Evolutionary conservation across 2,888 invertebrate species (phyloP).

Genomic region (Meandrusa payeni): DNA sequence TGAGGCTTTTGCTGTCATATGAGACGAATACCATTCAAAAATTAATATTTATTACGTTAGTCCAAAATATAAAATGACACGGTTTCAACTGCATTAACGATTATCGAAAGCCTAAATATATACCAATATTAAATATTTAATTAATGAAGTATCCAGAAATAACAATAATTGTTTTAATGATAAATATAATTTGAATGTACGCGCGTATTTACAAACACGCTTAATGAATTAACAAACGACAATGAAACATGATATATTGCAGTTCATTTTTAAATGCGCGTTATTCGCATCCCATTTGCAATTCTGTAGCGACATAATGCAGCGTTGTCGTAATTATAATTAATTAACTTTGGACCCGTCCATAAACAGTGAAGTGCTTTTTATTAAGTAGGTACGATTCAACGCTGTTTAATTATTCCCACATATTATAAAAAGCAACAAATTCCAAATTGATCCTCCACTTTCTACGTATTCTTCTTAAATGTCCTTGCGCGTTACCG

Average conservation of each 20-base stretch:
- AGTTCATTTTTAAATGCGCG: conserved; percentile 32
- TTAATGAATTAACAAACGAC: conserved; percentile 25
- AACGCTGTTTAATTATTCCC: conserved; percentile 18
- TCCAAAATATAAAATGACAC: no score
- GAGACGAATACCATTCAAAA: no score
- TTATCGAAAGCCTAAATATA: no score
- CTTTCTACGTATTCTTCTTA: conserved; percentile 20
- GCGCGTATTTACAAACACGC: conserved; percentile 22
- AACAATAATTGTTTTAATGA: conserved; percentile 15
- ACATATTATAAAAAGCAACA: conserved; percentile 27
- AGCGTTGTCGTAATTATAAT: conserved; percentile 45
- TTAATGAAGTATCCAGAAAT: conserved; percentile 2
- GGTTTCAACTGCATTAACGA: no score
- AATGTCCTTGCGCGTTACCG: no score
- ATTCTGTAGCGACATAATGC: conserved; percentile 40
- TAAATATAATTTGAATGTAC: conserved; percentile 18
- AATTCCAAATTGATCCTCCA: conserved; percentile 28
- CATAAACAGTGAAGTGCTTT: conserved; percentile 29
- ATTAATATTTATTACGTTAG: no score
- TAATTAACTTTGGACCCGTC: conserved; percentile 42
- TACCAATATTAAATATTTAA: conserved; percentile 12
- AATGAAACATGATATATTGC: conserved; percentile 32
- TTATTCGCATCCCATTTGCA: conserved; percentile 40
- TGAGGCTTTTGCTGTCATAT: no score
- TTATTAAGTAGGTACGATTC: conserved; percentile 21